Evolutionary conservation across 1,140 invertebrate species (phyloP), one percentile per base, ranked within the genome.

Genomic region (Prorops nasuta): DNA sequence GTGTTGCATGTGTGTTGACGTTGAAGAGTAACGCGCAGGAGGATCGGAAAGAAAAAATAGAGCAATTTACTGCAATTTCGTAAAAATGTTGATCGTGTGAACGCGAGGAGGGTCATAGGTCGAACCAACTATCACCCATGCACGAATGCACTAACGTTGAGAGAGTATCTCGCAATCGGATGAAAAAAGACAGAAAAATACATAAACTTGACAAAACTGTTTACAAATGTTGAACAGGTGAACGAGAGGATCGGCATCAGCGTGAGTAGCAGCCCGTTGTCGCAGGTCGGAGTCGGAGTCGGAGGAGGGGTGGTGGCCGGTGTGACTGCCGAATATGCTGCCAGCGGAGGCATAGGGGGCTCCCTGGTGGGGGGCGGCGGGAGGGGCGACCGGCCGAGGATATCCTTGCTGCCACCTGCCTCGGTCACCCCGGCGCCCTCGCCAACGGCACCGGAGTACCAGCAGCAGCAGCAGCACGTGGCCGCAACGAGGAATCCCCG

Each of bases 181-280:
- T n/a, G n/a, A n/a, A n/a, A n/a, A n/a, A n/a, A n/a, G n/a, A n/a
- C n/a, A n/a, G n/a, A n/a, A n/a, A n/a, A n/a, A n/a, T n/a, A n/a
- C n/a, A n/a, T n/a, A n/a, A n/a, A n/a, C n/a, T n/a, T n/a, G n/a
- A n/a, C n/a, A n/a, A n/a, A n/a, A n/a, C n/a, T n/a, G n/a, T n/a
- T n/a, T n/a, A n/a, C n/a, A n/a, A n/a, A n/a, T n/a, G n/a, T n/a
- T n/a, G n/a, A n/a, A n/a, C 56, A 78, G 76, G 68, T 76, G 38
- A 77, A 76, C 51, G 76, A 77, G 51, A 71, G 76, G 46, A 72
- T 76, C 32, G 69, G 72, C 4, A 76, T 77, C 52, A 76, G 71
- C 48, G 69, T 77, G 20, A 75, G 70, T 58, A 78, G 66, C 36
- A 77, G 72, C 56, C 69, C 74, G 4, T 65, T 74, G n/a, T 75